These are phyloP conservation scores for Melinaea menophilus DNA, from an alignment of 2,888 invertebrate genomes.

Conservation along the genomic window DNA sequence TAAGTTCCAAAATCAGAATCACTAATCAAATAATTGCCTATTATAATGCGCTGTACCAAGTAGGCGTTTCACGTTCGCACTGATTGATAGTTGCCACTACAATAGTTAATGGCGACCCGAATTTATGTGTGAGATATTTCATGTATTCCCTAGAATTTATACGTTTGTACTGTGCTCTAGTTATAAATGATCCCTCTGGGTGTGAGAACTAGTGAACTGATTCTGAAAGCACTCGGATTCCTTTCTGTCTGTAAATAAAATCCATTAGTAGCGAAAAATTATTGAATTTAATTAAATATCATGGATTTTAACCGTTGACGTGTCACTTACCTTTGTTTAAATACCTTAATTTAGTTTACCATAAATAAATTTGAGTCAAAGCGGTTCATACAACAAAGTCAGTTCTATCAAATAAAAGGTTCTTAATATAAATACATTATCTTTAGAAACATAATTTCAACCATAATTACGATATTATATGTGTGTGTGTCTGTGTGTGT, in stretches of 20 bases:
- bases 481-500: no score
- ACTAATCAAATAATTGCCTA: constrained; percentile 3
- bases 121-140: constrained; percentile 14
- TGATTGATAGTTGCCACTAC: constrained; percentile 29
- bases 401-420: no score
- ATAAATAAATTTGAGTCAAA: no score
- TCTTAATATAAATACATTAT: no score
- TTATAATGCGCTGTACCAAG: constrained; percentile 17
- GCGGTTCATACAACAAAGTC: no score
- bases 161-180: constrained; percentile 11
- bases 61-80: constrained; percentile 24
- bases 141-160: constrained; percentile 12
- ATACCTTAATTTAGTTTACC: no score
- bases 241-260: neutral
- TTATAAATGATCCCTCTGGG: constrained; percentile 6
- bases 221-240: neutral
- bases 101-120: constrained; percentile 22
- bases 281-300: neutral
- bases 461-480: no score
- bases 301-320: neutral
- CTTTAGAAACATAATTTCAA: no score
- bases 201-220: neutral
- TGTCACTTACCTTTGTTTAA: no score
- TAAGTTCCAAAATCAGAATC: neutral
- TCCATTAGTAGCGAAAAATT: neutral